Evolutionary conservation across 2,113 vertebrate species (phyloP).

Genomic region (Myodes glareolus): DNA sequence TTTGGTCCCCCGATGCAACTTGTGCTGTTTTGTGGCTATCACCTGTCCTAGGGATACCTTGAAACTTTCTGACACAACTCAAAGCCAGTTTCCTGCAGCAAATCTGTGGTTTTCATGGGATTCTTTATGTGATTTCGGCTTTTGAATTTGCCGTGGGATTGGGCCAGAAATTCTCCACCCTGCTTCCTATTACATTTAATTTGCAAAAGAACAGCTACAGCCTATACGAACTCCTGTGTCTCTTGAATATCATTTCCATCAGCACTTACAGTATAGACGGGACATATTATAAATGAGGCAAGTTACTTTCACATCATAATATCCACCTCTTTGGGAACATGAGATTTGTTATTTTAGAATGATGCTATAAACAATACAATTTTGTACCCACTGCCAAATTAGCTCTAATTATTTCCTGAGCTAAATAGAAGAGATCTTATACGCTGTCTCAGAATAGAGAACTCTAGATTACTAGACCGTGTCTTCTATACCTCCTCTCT

Average conservation of each 20-base stretch:
- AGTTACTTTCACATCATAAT: neutral
- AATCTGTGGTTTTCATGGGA: neutral
- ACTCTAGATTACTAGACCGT: neutral
- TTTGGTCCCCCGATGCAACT: neutral
- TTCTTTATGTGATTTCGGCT: neutral
- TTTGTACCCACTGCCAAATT: neutral
- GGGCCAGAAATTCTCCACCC: neutral
- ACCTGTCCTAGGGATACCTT: neutral
- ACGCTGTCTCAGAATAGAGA: neutral
- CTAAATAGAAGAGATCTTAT: neutral
- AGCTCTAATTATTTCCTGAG: neutral
- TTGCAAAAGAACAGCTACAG: neutral
- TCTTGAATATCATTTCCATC: neutral
- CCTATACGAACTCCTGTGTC: neutral
- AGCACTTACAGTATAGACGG: neutral
- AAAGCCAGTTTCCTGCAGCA: neutral
- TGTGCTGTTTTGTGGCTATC: neutral
- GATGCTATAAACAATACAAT: neutral
- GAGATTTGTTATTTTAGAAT: constrained; percentile 4
- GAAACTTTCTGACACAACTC: constrained; percentile 12
- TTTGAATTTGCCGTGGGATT: neutral
- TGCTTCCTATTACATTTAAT: neutral
- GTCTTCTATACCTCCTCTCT: neutral
- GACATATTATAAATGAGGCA: neutral
- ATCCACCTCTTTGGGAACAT: neutral